These are phyloP conservation scores for Gallinago nigripennis DNA, from an alignment of 2,797 vertebrate genomes.

Conservation along the genomic window DNA sequence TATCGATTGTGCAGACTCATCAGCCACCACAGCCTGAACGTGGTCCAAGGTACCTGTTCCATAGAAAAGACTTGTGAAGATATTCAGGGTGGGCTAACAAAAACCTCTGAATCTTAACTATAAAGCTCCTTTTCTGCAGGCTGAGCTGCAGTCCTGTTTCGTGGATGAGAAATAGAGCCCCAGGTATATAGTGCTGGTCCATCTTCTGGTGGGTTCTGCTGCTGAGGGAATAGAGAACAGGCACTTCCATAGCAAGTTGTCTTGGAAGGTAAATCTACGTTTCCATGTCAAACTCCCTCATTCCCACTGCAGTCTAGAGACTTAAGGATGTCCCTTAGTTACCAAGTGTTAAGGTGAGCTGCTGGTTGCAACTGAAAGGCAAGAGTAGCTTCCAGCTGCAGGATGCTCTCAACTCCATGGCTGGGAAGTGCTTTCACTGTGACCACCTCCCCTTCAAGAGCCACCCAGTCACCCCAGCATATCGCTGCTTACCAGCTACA, in stretches of 20 bases:
- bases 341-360: neutral
- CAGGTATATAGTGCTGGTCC: neutral
- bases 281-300: neutral
- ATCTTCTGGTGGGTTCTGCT: neutral
- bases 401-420: neutral
- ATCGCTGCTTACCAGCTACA: conserved; percentile 23
- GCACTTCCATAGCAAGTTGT: neutral
- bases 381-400: neutral
- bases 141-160: neutral
- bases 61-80: neutral
- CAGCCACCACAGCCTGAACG: neutral
- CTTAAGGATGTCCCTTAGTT: neutral
- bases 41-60: neutral
- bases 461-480: neutral
- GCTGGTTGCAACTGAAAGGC: neutral
- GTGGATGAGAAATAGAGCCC: neutral
- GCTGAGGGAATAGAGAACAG: neutral
- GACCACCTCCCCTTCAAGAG: neutral
- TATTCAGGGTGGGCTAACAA: neutral
- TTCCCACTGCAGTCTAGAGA: neutral
- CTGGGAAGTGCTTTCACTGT: neutral
- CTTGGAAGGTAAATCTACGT: neutral
- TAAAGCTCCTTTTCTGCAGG: neutral
- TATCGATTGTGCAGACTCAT: neutral
- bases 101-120: neutral